A percentile compares a stretch with the other conserved stretches of the same genome.
Conservation (phyloP, 2,797 vertebrate species). For the Chaetodon trifasciatus region DNA sequence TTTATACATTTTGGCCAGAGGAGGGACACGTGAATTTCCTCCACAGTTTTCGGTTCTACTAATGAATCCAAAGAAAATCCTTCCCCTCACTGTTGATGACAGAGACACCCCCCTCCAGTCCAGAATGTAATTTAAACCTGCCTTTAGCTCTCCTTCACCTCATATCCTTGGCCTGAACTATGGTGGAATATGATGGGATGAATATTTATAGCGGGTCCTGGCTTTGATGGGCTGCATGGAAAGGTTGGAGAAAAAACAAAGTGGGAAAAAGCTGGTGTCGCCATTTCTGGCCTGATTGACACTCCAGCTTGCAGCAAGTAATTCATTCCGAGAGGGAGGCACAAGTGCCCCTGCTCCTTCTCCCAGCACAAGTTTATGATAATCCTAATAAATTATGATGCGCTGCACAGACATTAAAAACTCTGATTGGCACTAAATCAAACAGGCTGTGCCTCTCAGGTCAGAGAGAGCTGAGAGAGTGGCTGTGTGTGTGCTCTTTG, state of each 20-base stretch:
- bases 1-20: background rate
- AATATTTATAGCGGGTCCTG: constrained; percentile 75
- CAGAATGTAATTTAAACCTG: constrained; percentile 57
- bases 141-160: constrained; percentile 62
- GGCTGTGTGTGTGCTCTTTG: constrained; percentile 33
- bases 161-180: constrained; percentile 54
- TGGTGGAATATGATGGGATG: constrained; percentile 58
- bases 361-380: constrained; percentile 82
- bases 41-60: background rate
- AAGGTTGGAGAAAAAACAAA: constrained; percentile 56
- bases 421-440: constrained; percentile 86
- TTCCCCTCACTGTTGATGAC: constrained; percentile 17
- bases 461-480: constrained; percentile 57
- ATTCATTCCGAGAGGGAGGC: constrained; percentile 79
- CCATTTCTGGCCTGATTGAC: constrained; percentile 73
- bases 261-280: constrained; percentile 53
- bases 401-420: constrained; percentile 81
- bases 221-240: constrained; percentile 60
- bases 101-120: constrained; percentile 16
- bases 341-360: constrained; percentile 72
- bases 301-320: constrained; percentile 66
- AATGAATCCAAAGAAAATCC: constrained; percentile 14
- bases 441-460: constrained; percentile 76
- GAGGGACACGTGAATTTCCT: background rate
- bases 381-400: constrained; percentile 87